Evolutionary conservation across 2,797 vertebrate species (phyloP).

Genomic region (Ctenosaura bakeri): DNA sequence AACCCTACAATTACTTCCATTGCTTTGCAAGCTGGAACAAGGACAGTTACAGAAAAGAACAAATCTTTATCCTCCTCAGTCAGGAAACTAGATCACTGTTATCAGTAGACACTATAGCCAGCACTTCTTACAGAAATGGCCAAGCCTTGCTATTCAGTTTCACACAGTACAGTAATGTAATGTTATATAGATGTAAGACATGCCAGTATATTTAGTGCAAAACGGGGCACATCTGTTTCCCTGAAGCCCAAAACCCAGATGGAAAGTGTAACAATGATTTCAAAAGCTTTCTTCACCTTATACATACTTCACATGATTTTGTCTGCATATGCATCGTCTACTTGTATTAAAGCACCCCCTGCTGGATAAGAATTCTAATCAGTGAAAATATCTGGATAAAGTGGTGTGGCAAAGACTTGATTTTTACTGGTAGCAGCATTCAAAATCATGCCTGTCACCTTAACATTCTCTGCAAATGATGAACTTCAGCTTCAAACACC

Average conservation of each 20-base stretch:
- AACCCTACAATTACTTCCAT: not conserved
- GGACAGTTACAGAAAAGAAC: not conserved
- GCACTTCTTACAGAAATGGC: not conserved
- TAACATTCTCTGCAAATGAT: slow-evolving; percentile 18
- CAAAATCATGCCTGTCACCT: slow-evolving; percentile 12
- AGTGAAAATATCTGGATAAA: slow-evolving; percentile 48
- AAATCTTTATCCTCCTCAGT: not conserved
- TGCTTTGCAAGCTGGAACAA: not conserved
- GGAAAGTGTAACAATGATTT: slow-evolving; percentile 37
- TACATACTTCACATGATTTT: not conserved
- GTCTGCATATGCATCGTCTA: slow-evolving; percentile 29
- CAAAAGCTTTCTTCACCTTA: slow-evolving; percentile 21
- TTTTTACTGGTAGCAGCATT: slow-evolving; percentile 33
- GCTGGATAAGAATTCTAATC: slow-evolving; percentile 63
- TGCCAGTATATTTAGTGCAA: not conserved
- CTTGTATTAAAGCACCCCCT: slow-evolving; percentile 79
- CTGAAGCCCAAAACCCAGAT: not conserved
- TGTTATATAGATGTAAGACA: not conserved
- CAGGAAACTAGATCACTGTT: not conserved
- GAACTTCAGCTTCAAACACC: not conserved
- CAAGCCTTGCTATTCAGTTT: not conserved
- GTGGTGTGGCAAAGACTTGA: slow-evolving; percentile 2
- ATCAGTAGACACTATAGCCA: not conserved
- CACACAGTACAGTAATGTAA: not conserved
- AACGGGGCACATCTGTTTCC: slow-evolving; percentile 29